Conservation (phyloP, 2,888 invertebrate genomes). For the Heliconius charithonia region DNA sequence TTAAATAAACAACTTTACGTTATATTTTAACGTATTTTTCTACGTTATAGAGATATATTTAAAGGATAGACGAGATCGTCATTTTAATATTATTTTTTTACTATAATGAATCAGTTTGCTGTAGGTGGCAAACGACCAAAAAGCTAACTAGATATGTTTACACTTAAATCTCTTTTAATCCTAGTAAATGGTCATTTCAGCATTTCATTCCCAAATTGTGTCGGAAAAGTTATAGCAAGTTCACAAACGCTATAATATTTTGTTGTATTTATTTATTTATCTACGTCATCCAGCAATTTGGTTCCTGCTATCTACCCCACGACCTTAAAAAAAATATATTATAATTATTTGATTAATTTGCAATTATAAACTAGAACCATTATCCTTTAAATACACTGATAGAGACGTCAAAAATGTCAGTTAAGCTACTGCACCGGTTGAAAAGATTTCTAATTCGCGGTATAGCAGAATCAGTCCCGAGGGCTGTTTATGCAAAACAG, state of each 20-base stretch:
- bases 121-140: not conserved
- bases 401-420: conserved; percentile 1
- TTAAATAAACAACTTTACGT: too few species aligned
- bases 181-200: not conserved
- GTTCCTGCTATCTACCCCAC: too few species aligned
- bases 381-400: not conserved
- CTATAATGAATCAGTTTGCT: too few species aligned
- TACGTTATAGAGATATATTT: too few species aligned
- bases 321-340: too few species aligned
- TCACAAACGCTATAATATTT: too few species aligned
- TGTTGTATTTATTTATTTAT: too few species aligned
- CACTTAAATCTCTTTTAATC: not conserved
- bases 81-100: too few species aligned
- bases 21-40: too few species aligned
- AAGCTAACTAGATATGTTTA: not conserved
- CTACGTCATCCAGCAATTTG: too few species aligned
- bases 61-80: too few species aligned
- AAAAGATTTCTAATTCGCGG: not conserved
- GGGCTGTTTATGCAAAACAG: not conserved
- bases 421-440: not conserved
- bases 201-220: not conserved
- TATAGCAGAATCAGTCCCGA: not conserved
- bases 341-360: not conserved
- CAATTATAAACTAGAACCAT: not conserved
- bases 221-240: not conserved